Base-by-base conservation (phyloP, 2,888 invertebrate genomes). In the Drosophila rubida region DNA sequence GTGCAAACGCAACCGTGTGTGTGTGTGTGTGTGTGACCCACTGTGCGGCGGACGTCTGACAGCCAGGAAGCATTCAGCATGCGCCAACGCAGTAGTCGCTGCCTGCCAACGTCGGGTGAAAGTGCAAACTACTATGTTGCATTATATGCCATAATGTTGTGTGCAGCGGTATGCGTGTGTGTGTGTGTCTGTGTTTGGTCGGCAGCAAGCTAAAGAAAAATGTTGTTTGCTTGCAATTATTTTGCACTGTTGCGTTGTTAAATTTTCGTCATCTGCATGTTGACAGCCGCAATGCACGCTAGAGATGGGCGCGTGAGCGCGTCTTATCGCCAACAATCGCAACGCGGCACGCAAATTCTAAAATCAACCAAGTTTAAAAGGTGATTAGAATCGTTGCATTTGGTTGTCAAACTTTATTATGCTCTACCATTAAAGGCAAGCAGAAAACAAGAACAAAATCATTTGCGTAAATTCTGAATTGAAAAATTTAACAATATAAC, bases 221-320 rank as follows among this genome's bases (percentile, higher is more conserved):
- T 75, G 76, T 72, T 78, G 72, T 78, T 79, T 79, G 78, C 78
- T 73, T 79, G 78, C 77, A 78, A 78, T 78, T 78, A 78, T 78
- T 78, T 79, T 78, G 78, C 80, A 69, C 76, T 78, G 78, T 79
- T 78, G 80, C 80, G 69, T 80, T 67, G 80, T 76, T 73, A 67
- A 63, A 78, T 78, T 76, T 76, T 78, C 68, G 62, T 70, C 78
- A 72, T 75, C 59, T 57, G 51, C 55, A 57, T 55, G 70, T 64
- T 73, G 76, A 64, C 70, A 70, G 44, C 64, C 13, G 35, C 23
- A 22, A 19, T 14, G n/a, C 53, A 4, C 44, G 32, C 49, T 54
- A 50, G 76, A 35, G 71, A 50, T 65, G 76, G 6, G 41, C 27
- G 25, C 55, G 66, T 48, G 42, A 22, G 3, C 3, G 1, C 19